These are phyloP conservation scores for Hippoglossus stenolepis DNA, from an alignment of 2,113 vertebrate species.

Conservation along the genomic window DNA sequence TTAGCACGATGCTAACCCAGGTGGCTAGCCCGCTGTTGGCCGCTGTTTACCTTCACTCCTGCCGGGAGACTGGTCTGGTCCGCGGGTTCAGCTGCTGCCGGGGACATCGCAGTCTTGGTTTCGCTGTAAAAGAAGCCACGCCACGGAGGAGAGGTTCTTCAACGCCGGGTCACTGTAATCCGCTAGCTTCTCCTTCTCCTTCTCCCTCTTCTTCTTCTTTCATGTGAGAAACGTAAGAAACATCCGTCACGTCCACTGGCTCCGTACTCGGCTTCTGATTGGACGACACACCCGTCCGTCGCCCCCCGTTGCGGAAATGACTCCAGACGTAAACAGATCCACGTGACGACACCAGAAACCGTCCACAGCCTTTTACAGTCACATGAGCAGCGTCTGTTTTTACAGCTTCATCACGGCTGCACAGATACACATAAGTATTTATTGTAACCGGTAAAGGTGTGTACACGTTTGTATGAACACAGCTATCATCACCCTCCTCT, in stretches of 20 bases:
- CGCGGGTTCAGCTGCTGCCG: conserved; percentile 16
- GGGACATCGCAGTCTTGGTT: conserved; percentile 43
- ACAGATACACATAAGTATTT: background rate
- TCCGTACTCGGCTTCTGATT: conserved; percentile 30
- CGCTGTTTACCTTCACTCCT: conserved; percentile 74
- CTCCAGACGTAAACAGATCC: conserved; percentile 74
- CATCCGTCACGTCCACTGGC: conserved; percentile 50
- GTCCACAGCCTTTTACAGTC: conserved; percentile 18
- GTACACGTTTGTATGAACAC: too few relatives aligned
- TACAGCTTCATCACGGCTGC: background rate
- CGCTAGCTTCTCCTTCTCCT: conserved; percentile 55
- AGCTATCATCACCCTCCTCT: too few relatives aligned
- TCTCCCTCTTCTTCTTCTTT: conserved; percentile 45
- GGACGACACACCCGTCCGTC: conserved; percentile 42
- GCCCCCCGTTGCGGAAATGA: conserved; percentile 52
- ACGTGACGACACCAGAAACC: conserved; percentile 68
- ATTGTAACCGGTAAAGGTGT: too few relatives aligned
- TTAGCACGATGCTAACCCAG: conserved; percentile 59
- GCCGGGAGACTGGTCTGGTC: conserved; percentile 37
- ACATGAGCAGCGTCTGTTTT: background rate
- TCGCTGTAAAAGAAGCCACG: background rate
- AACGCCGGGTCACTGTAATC: background rate
- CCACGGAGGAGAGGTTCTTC: background rate
- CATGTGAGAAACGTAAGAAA: conserved; percentile 30
- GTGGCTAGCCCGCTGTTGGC: conserved; percentile 19